A percentile compares a stretch with the other conserved stretches of the same genome.
Evolutionary conservation across 1,140 invertebrate species (phyloP).

Genomic region (Antheraea mylitta): DNA sequence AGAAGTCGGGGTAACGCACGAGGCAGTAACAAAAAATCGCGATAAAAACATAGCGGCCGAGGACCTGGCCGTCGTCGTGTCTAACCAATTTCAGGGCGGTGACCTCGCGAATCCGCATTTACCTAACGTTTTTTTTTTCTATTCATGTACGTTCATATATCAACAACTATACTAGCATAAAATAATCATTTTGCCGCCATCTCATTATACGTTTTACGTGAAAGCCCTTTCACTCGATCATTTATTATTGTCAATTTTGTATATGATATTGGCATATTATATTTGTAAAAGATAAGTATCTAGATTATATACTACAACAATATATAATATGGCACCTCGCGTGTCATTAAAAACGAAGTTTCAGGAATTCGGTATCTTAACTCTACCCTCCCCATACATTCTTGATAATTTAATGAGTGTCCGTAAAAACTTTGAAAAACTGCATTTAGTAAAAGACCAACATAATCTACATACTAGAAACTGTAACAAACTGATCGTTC

Average conservation of each 20-base stretch:
- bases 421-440: too few relatives aligned
- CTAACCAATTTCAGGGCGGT: conserved; percentile 58
- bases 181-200: neutral
- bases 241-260: neutral
- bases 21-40: conserved; percentile 50
- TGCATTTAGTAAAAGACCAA: too few relatives aligned
- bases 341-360: too few relatives aligned
- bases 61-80: conserved; percentile 32
- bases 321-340: too few relatives aligned
- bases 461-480: too few relatives aligned
- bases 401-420: too few relatives aligned
- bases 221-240: neutral
- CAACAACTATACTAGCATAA: conserved; percentile 21
- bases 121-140: conserved; percentile 28
- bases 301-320: too few relatives aligned
- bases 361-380: too few relatives aligned
- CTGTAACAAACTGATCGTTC: too few relatives aligned
- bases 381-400: too few relatives aligned
- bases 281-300: too few relatives aligned
- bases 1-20: conserved; percentile 59
- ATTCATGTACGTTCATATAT: conserved; percentile 19
- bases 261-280: too few relatives aligned
- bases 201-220: neutral
- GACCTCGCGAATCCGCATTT: conserved; percentile 56
- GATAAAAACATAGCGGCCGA: conserved; percentile 49